Evolutionary conservation across 2,797 vertebrate species (phyloP), one percentile per base, ranked within the genome.

Genomic region (Vespertilio murinus): DNA sequence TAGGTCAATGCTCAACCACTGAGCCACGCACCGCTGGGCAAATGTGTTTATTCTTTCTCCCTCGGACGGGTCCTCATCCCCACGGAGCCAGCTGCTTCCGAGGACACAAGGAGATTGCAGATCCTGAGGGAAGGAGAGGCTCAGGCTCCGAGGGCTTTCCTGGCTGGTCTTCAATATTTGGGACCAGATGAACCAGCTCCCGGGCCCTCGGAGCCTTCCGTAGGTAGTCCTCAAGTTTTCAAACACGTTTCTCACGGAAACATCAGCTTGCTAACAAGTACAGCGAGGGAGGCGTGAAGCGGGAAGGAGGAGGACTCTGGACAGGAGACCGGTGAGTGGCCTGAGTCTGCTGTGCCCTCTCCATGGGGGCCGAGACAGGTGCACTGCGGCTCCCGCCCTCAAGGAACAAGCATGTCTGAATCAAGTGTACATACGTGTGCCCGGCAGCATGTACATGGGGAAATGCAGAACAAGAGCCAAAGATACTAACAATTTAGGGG

Each of bases 31-130:
- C n/a, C 3, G 54, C 54, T 54, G 54, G 22, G 54, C 13, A 14
- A 30, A 82, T 1, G 4, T 16, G 1, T 3, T 52, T 13, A 0
- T n/a, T 13, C 38, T 30, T 67, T 64, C 28, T 81, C 61, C 47
- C 30, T 33, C 0, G 18, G 59, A 20, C 22, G 1, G 2, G 14
- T 0, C 38, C 3, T 42, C 38, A 17, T 42, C 38, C 20, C 52
- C 16, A 1, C 18, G 23, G 4, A 6, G 16, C 38, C 42, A 14
- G 40, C 8, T 2, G 1, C 20, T 40, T 61, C 64, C 7, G 45
- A 33, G 30, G 2, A 8, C 11, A 16, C 8, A 8, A 35, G 85
- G 42, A 80, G 33, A n/a, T 4, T 2, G 30, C 10, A 30, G 8
- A 17, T 20, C 33, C 65, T 14, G 0, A 33, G n/a, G 56, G 30